These are phyloP conservation scores for Myotis daubentonii DNA, from an alignment of 2,797 vertebrate genomes.

Conservation along the genomic window DNA sequence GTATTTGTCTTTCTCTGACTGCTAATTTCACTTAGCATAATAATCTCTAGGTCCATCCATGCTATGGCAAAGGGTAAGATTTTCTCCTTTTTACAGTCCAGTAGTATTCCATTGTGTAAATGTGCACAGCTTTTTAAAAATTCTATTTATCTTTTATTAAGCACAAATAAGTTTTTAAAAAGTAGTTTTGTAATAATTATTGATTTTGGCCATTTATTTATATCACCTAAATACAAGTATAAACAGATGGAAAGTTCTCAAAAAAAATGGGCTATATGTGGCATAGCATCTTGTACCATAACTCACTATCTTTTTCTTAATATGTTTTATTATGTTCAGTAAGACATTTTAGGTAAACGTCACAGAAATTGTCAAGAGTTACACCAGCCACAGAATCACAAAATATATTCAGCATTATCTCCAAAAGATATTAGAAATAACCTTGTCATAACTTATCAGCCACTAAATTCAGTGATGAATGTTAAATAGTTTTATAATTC, in stretches of 20 bases:
- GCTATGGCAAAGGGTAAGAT: background rate
- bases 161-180: background rate
- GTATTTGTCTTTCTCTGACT: too few species aligned
- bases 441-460: background rate
- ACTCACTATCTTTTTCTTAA: background rate
- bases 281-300: background rate
- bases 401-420: background rate
- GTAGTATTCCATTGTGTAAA: background rate
- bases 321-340: background rate
- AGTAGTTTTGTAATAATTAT: background rate
- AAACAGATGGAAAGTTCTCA: background rate
- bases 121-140: background rate
- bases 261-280: background rate
- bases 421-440: slow-evolving; percentile 15
- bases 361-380: background rate
- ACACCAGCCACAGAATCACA: background rate
- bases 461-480: background rate
- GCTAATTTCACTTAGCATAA: too few species aligned
- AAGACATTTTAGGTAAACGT: background rate
- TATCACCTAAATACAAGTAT: background rate
- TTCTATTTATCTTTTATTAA: background rate
- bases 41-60: too few species aligned
- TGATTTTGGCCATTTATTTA: background rate
- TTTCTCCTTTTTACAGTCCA: background rate
- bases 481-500: background rate